Evolutionary conservation across 2,888 invertebrate species (phyloP).

Genomic region (Odontocolon sp.): DNA sequence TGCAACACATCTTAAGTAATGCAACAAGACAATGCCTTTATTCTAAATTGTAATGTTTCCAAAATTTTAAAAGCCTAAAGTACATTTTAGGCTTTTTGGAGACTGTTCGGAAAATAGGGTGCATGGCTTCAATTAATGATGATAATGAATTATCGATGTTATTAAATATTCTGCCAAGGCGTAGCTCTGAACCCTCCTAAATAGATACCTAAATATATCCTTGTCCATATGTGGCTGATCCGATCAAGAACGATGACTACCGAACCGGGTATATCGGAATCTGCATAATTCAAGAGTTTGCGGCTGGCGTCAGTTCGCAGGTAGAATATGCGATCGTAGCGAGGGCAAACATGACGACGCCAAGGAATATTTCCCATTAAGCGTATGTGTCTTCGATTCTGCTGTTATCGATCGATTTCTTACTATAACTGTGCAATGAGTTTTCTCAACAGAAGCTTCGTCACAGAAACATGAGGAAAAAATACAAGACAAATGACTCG

Average conservation of each 20-base stretch:
- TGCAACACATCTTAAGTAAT: not conserved
- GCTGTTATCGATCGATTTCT: conserved; percentile 33
- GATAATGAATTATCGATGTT: not conserved
- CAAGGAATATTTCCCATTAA: conserved; percentile 28
- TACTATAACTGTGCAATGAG: not conserved
- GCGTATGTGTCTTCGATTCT: conserved; percentile 1
- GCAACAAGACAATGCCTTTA: not conserved
- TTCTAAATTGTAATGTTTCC: not conserved
- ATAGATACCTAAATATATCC: not conserved
- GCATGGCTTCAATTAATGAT: not conserved
- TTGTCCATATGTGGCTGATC: conserved; percentile 5
- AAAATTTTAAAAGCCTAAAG: no score
- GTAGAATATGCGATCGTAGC: conserved; percentile 25
- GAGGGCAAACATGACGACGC: conserved; percentile 45
- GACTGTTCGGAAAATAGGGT: not conserved
- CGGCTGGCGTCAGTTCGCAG: conserved; percentile 45
- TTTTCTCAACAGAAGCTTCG: conserved; percentile 7
- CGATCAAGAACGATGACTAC: conserved; percentile 1
- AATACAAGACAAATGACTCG: not conserved
- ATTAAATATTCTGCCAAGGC: not conserved
- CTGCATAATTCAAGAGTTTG: conserved; percentile 54
- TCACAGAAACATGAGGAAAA: not conserved
- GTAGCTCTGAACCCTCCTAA: not conserved
- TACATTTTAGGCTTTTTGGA: no score
- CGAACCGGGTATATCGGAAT: conserved; percentile 26